Evolutionary conservation across 1,140 invertebrate species (phyloP).

Genomic region (Diorhabda carinulata): DNA sequence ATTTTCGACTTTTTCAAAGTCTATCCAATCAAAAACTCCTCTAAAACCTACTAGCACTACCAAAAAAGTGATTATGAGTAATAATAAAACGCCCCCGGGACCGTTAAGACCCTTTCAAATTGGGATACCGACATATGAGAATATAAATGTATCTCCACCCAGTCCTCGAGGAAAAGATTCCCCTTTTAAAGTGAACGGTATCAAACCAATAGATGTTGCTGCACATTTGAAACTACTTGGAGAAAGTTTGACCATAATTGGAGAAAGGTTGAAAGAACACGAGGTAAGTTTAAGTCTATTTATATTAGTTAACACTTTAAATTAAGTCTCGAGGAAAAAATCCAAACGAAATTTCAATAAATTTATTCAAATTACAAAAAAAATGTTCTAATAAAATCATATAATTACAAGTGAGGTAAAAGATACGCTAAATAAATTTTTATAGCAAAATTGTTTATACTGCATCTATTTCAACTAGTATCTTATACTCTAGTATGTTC

Average conservation of each 20-base stretch:
- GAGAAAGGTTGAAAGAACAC: slow-evolving; percentile 86
- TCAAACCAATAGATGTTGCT: slow-evolving; percentile 84
- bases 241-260: slow-evolving; percentile 90
- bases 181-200: slow-evolving; percentile 67
- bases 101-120: slow-evolving; percentile 49
- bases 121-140: slow-evolving; percentile 49
- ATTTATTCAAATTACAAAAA: too few relatives aligned
- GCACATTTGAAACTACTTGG: slow-evolving; percentile 90
- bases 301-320: too few relatives aligned
- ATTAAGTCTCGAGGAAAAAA: too few relatives aligned
- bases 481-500: too few relatives aligned
- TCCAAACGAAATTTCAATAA: too few relatives aligned
- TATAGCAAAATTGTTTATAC: too few relatives aligned
- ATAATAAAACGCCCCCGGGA: slow-evolving; percentile 35
- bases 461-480: too few relatives aligned
- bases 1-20: slow-evolving; percentile 15
- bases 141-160: slow-evolving; percentile 50
- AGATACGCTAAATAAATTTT: too few relatives aligned
- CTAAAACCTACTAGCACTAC: slow-evolving; percentile 51
- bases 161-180: slow-evolving; percentile 46
- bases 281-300: slow-evolving; percentile 56
- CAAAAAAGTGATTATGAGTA: slow-evolving; percentile 37
- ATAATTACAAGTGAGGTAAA: too few relatives aligned
- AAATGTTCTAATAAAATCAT: too few relatives aligned
- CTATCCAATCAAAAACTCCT: neutral